phyloP scores from a whole-genome alignment of 1,140 invertebrate species.

The Phymorhynchus buccinoides region DNA sequence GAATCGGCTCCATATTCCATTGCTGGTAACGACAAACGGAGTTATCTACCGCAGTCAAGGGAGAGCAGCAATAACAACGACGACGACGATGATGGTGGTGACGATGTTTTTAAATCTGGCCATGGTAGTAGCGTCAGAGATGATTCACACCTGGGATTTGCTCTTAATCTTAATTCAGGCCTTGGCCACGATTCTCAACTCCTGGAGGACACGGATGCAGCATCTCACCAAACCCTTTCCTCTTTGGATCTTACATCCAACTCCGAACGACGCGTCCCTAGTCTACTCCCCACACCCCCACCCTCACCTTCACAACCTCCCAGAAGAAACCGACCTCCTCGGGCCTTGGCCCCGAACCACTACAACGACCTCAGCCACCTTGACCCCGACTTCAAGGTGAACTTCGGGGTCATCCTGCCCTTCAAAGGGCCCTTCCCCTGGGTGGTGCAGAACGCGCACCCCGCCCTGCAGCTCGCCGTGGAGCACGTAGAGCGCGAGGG shows the following conservation, averaged over 20 bases:
- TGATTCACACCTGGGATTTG: neutral
- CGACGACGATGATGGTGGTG: neutral
- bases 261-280: neutral
- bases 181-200: neutral
- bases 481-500: conserved; percentile 46
- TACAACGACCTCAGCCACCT: neutral
- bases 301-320: neutral
- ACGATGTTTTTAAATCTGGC: neutral
- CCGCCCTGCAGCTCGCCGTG: conserved; percentile 62
- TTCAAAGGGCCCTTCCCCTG: conserved; percentile 46
- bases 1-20: neutral
- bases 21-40: neutral
- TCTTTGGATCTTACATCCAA: too few species aligned
- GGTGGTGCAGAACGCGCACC: conserved; percentile 51
- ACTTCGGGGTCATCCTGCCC: conserved; percentile 53
- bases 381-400: conserved; percentile 30
- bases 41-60: neutral
- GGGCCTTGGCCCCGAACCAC: neutral
- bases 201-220: neutral
- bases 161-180: neutral
- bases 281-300: neutral
- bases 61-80: neutral
- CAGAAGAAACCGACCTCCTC: neutral
- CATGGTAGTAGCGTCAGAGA: neutral
- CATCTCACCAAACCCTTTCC: too few species aligned